Evolutionary conservation across 2,113 vertebrate species (phyloP).

Genomic region (Cynopterus brachyotis): DNA sequence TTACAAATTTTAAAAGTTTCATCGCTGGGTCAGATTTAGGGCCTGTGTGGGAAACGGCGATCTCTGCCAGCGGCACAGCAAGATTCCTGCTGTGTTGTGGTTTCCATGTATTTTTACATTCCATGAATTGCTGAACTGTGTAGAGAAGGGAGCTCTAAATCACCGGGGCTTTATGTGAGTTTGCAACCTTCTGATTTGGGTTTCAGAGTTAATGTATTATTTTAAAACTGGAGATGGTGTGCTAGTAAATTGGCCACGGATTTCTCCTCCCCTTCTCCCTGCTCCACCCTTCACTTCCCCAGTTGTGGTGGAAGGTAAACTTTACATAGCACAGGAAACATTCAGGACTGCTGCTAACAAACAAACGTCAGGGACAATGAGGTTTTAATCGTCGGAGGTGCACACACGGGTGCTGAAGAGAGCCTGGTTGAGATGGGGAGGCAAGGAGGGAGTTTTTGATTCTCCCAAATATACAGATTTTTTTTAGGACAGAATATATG

Average conservation of each 20-base stretch:
- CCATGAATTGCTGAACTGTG: constrained; percentile 85
- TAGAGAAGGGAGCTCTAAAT: constrained; percentile 83
- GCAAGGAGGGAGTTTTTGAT: constrained; percentile 30
- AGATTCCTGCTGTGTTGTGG: constrained; percentile 85
- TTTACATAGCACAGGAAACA: constrained; percentile 80
- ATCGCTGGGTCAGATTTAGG: constrained; percentile 86
- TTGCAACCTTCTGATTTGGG: constrained; percentile 81
- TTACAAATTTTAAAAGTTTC: constrained; percentile 87
- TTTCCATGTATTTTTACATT: constrained; percentile 86
- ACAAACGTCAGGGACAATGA: constrained; percentile 46
- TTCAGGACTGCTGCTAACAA: constrained; percentile 68
- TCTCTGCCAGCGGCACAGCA: constrained; percentile 83
- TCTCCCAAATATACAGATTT: constrained; percentile 50
- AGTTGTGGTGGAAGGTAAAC: constrained; percentile 61
- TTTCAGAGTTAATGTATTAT: constrained; percentile 77
- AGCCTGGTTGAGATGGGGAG: constrained; percentile 7
- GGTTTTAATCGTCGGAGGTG: constrained; percentile 42
- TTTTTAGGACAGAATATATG: constrained; percentile 28
- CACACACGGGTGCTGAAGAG: constrained; percentile 38
- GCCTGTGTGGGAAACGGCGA: constrained; percentile 86
- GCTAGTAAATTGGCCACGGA: constrained; percentile 46
- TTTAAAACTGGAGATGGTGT: constrained; percentile 78
- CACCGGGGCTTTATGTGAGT: constrained; percentile 80
- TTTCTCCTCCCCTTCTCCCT: constrained; percentile 41
- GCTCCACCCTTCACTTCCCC: constrained; percentile 63